A percentile compares a stretch with the other conserved stretches of the same genome.
These are phyloP conservation scores for Regulus satrapa DNA, from an alignment of 2,113 vertebrate genomes.

Conservation along the genomic window DNA sequence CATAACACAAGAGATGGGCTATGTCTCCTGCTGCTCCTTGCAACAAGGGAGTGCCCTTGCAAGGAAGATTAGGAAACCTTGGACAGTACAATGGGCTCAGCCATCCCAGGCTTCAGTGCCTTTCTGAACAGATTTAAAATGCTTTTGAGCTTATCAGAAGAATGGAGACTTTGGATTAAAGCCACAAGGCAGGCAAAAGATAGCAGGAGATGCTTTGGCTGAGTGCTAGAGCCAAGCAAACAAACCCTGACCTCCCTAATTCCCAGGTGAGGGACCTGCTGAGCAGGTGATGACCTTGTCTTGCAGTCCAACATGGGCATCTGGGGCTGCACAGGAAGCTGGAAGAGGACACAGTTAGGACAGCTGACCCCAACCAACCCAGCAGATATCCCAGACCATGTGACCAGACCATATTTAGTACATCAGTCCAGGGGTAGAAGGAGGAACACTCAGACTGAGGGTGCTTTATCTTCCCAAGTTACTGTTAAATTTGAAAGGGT, in stretches of 20 bases:
- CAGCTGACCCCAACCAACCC: background rate
- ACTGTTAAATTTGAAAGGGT: rapidly evolving
- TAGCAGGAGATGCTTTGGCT: background rate
- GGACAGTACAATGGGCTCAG: background rate
- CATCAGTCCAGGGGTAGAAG: background rate
- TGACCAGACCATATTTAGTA: background rate
- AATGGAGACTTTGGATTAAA: background rate
- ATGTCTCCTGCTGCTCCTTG: background rate
- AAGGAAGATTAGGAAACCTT: background rate
- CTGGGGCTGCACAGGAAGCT: background rate
- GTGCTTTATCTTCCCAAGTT: background rate
- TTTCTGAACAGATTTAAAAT: background rate
- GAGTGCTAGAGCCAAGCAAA: background rate
- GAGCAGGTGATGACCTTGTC: background rate
- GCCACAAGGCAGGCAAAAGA: background rate
- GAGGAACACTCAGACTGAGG: background rate
- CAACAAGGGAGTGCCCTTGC: background rate
- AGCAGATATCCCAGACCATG: background rate
- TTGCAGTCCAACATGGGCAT: rapidly evolving
- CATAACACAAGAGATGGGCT: background rate
- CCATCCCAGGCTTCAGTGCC: background rate
- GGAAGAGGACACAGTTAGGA: background rate
- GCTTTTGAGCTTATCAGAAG: background rate
- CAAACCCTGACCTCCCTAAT: background rate
- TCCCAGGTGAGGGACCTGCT: background rate